Evolutionary conservation across 2,888 invertebrate species (phyloP).

Genomic region (Idaea straminata): DNA sequence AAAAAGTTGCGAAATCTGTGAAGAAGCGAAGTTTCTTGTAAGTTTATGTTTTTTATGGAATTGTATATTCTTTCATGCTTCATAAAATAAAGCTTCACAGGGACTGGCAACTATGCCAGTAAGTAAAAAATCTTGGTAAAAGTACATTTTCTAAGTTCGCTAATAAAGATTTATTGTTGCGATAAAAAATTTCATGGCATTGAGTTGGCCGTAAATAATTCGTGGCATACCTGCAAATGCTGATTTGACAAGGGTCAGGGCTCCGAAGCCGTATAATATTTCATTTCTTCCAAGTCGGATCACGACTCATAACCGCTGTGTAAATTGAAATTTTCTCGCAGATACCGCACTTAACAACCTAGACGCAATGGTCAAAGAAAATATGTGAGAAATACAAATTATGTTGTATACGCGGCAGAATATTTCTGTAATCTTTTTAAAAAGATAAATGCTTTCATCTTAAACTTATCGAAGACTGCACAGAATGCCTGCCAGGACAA

Average conservation of each 20-base stretch:
- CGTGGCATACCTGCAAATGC: slow-evolving; percentile 75
- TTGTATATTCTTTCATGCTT: neutral
- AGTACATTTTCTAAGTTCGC: slow-evolving; percentile 54
- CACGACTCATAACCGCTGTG: slow-evolving; percentile 58
- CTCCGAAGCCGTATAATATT: slow-evolving; percentile 63
- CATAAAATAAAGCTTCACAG: neutral
- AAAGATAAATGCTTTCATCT: too few relatives aligned
- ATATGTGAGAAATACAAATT: neutral
- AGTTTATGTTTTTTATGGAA: neutral
- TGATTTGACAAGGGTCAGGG: slow-evolving; percentile 77
- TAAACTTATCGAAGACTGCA: too few relatives aligned
- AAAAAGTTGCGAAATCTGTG: too few relatives aligned
- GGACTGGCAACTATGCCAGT: neutral
- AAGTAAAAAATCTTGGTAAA: slow-evolving; percentile 22
- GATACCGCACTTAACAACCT: slow-evolving; percentile 47
- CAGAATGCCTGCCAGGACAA: too few relatives aligned
- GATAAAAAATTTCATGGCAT: slow-evolving; percentile 72
- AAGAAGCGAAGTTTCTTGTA: neutral
- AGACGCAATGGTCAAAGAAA: slow-evolving; percentile 11
- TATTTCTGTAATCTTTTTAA: too few relatives aligned
- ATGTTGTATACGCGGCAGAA: too few relatives aligned
- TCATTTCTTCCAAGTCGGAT: slow-evolving; percentile 67
- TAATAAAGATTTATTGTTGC: slow-evolving; percentile 73
- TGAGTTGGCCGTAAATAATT: slow-evolving; percentile 73
- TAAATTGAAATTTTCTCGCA: slow-evolving; percentile 66